Evolutionary conservation across 2,888 invertebrate genomes (phyloP), one percentile per base, ranked within the genome.

Genomic region (Drosophila fungiperda): DNA sequence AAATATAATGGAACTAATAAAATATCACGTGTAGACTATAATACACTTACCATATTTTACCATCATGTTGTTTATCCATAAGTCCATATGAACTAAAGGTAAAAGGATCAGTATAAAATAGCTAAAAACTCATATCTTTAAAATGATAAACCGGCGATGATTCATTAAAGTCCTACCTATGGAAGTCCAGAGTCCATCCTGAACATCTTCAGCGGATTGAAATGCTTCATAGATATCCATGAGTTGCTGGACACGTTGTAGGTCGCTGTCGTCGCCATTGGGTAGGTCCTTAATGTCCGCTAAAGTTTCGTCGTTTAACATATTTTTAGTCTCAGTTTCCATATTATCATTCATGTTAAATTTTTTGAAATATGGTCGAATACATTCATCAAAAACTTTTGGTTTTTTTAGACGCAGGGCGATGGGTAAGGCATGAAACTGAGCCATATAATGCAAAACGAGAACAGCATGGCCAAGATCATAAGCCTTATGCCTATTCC

Each of bases 41-140:
- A 29, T 7, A 2, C 15, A 48, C 32, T 76, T 82, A 90, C 94
- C 93, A 62, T 93, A 93, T 63, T 93, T 91, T 17, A 95, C 91
- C 94, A 95, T 94, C 1, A 95, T 93, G 76, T 95, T 95, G 82
- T 95, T 95, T 17, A 94, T 94, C 95, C 95, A 95, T 59, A 94
- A 93, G 86, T 95, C 95, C 0, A 93, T 92, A 76, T 95, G 95
- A 57, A 40, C 78, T 78, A 29, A 15, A 29, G 50, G 33, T 17
- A 52, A 35, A 49, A 36, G 12, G 12, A 29, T 15, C 12, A 38
- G n/a, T 3, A 42, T n/a, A 32, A 9, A 6, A 11, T 7, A 12
- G 7, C 12, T 26, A n/a, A 38, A 26, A 49, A 5, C 3, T n/a
- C 6, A 26, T 7, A n/a, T 36, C 7, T 29, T n/a, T 29, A 0